Base-by-base conservation (phyloP, 2,797 vertebrate species). In the Oryzias dopingdopingensis region DNA sequence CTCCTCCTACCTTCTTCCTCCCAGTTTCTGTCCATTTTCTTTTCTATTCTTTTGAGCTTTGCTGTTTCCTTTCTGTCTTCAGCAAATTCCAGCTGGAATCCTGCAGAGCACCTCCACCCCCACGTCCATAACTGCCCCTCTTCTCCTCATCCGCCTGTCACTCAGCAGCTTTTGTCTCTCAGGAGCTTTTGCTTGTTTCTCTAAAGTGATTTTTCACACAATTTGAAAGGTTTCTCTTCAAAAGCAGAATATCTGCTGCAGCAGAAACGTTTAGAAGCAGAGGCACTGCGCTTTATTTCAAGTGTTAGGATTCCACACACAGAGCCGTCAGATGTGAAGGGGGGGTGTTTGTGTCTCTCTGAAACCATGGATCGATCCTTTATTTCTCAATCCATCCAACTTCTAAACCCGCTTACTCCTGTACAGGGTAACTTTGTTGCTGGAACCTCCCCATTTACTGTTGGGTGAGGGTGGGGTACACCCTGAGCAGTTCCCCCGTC, bases 111-210 rank as follows among this genome's bases (percentile, higher is more conserved):
- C 50, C 26, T 44, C 46, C 1, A 14, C 17, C 18, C 24, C 18
- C 49, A 1, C 10, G 23, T 44, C 54, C 37, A 43, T 62, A 62
- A 67, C 70, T 75, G 44, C 56, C n/a, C 52, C 37, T 54, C 56
- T 66, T 77, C 62, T 63, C n/a, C 44, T 77, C 76, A 63, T 52
- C 72, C 5, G 43, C 53, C 70, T 42, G 10, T 66, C 72, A 60
- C 67, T 74, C 75, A 58, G 57, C 52, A 48, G 42, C 59, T 62
- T 57, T 63, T 41, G 52, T 75, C 62, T 71, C 59, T 68, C 41
- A 65, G 58, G 52, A 80, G 67, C 67, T 76, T 78, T 65, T 4
- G 13, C 65, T 72, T 77, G 72, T 79, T 82, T 65, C 53, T 62
- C 47, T 56, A 44, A 67, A 80, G 65, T 55, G 65, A 70, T 65